Base-by-base conservation (phyloP, 2,888 invertebrate species). In the Aphodius sticticus region DNA sequence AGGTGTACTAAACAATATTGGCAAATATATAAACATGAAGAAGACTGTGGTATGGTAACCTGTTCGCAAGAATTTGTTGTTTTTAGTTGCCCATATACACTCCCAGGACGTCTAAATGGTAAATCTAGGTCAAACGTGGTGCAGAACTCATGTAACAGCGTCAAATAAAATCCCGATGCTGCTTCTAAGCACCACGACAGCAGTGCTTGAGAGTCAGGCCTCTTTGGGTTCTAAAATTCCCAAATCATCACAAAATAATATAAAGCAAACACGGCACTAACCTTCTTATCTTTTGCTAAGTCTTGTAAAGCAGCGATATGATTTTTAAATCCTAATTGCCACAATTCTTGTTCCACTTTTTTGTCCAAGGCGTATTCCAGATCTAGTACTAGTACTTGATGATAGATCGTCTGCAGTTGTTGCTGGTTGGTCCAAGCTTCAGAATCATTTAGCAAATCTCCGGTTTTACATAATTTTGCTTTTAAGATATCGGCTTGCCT, bases 1-100 rank as follows among this genome's bases (percentile, higher is more conserved):
- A 97, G 91, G 88, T 97, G 97, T 79, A 97, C 96, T 80, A 97
- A 92, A 88, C 96, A 96, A 89, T 97, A 95, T 87, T 97, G 96
- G 87, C 96, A 95, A 85, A 96, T 94, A 89, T 96, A 97, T 80
- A 95, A 92, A 87, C 95, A 95, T 9, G 96, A 95, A 70, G 93
- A 93, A 78, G 92, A 92, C 82, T 94, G 92, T 74, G 92, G 92
- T 69, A 80, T 74, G 80, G 85, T 86, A 15, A 84, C 79, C 70
- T 86, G 85, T 77, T 88, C 87, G 16, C 84, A 84, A 80, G 82
- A 82, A 37, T 80, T 82, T 76, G 82, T 82, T 16, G 80, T 79
- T 77, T 84, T 86, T 15, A 85, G 83, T 81, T 88, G 88, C n/a
- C 89, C 87, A 84, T 88, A 88, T 69, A 87, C 83, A 83, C 84